phyloP scores from a whole-genome alignment of 2,888 invertebrate genomes.

The Acronicta leporina region DNA sequence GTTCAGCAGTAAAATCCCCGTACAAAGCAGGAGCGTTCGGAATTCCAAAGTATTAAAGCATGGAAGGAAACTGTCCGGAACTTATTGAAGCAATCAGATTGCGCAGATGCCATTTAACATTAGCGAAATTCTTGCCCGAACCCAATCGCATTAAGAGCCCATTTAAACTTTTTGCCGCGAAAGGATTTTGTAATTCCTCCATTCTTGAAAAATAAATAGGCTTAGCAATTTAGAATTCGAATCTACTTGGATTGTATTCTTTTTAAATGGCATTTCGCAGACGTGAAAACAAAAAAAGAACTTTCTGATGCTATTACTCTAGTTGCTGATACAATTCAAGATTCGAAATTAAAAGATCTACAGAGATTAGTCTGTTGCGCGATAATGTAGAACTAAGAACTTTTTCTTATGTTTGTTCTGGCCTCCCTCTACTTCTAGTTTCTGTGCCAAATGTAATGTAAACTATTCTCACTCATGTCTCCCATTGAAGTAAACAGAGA shows the following conservation, averaged over 20 bases:
- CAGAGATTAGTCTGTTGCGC: too few species aligned
- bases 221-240: slow-evolving; percentile 67
- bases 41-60: slow-evolving; percentile 83
- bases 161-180: slow-evolving; percentile 83
- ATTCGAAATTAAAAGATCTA: background rate
- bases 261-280: slow-evolving; percentile 49
- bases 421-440: too few species aligned
- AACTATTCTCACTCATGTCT: too few species aligned
- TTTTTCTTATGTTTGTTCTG: too few species aligned
- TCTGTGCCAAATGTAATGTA: too few species aligned
- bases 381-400: too few species aligned
- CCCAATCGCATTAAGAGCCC: slow-evolving; percentile 85
- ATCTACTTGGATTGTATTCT: slow-evolving; percentile 56
- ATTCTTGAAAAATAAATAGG: slow-evolving; percentile 75
- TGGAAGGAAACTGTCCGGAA: slow-evolving; percentile 82
- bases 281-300: slow-evolving; percentile 58
- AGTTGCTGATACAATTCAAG: slow-evolving; percentile 33
- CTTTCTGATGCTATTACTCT: slow-evolving; percentile 43
- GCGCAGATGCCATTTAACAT: slow-evolving; percentile 85
- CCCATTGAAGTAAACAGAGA: too few species aligned
- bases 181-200: slow-evolving; percentile 79
- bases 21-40: slow-evolving; percentile 65
- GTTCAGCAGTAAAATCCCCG: slow-evolving; percentile 66
- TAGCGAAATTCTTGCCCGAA: slow-evolving; percentile 82
- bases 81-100: slow-evolving; percentile 87